These are phyloP conservation scores for Octonoba sinensis DNA, from an alignment of 2,888 invertebrate genomes.

Conservation along the genomic window DNA sequence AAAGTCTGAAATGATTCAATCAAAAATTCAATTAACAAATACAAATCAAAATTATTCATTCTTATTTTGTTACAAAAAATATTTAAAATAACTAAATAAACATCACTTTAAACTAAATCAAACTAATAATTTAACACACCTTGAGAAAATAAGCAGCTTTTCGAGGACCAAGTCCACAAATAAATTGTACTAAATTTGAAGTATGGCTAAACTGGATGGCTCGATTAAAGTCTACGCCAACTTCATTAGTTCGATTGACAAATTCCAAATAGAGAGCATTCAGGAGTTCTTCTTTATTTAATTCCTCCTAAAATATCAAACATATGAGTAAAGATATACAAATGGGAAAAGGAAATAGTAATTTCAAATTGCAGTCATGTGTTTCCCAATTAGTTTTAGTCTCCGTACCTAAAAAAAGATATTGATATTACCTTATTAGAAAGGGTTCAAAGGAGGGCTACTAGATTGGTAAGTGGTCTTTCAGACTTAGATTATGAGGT, in stretches of 20 bases:
- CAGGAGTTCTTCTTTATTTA: slow-evolving; percentile 85
- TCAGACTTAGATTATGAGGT: too few species aligned
- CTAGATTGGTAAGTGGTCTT: too few species aligned
- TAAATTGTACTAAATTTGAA: slow-evolving; percentile 91
- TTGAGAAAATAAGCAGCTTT: slow-evolving; percentile 90
- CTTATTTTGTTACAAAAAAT: background rate
- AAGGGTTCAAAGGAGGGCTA: too few species aligned
- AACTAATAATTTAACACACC: slow-evolving; percentile 65
- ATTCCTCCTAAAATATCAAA: slow-evolving; percentile 70
- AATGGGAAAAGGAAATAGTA: background rate
- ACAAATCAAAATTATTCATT: background rate
- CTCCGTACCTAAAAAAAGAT: too few species aligned
- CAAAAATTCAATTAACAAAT: background rate
- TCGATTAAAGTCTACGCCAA: slow-evolving; percentile 96
- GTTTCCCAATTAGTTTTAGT: too few species aligned
- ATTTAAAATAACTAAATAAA: background rate
- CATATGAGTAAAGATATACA: background rate
- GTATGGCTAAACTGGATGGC: slow-evolving; percentile 91
- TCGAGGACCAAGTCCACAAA: slow-evolving; percentile 95
- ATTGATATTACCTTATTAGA: too few species aligned
- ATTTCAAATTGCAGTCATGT: too few species aligned
- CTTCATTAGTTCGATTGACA: slow-evolving; percentile 96
- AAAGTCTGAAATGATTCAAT: slow-evolving; percentile 75
- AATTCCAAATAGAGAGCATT: slow-evolving; percentile 87
- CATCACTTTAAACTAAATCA: background rate